Evolutionary conservation across 2,113 vertebrate genomes (phyloP).

Genomic region (Pseudopipra pipra): DNA sequence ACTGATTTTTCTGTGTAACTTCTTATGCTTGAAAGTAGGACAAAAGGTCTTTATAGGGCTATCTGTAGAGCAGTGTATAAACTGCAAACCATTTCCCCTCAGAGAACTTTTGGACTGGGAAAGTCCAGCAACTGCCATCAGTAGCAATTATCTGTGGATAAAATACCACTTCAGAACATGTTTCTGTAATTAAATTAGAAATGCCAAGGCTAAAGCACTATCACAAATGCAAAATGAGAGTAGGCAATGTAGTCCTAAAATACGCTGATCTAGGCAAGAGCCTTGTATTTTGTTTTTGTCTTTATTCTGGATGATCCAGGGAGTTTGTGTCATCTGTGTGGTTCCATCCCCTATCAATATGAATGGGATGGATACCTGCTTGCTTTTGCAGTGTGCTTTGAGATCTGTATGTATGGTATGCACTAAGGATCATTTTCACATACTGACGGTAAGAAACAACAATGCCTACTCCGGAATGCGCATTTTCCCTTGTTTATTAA

Average conservation of each 20-base stretch:
- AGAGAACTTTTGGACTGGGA: not conserved
- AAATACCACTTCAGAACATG: not conserved
- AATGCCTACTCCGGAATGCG: not conserved
- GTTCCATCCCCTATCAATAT: not conserved
- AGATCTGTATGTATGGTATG: not conserved
- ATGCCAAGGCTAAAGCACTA: not conserved
- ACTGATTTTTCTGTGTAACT: not conserved
- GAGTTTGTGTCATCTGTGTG: not conserved
- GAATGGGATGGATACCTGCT: not conserved
- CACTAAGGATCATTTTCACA: not conserved
- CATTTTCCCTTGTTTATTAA: not conserved
- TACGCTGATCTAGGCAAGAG: not conserved
- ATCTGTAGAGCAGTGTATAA: not conserved
- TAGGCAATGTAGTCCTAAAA: not conserved
- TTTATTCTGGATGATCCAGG: not conserved
- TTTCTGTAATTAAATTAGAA: not conserved
- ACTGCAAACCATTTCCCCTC: not conserved
- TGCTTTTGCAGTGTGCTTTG: not conserved
- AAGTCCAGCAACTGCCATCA: not conserved
- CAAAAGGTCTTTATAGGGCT: not conserved
- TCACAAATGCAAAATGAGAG: not conserved
- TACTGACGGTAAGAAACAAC: not conserved
- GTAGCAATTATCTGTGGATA: not conserved
- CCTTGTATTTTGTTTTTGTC: not conserved
- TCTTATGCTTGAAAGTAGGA: not conserved